phyloP scores from a whole-genome alignment of 2,797 vertebrate genomes.

The Dipus sagitta region DNA sequence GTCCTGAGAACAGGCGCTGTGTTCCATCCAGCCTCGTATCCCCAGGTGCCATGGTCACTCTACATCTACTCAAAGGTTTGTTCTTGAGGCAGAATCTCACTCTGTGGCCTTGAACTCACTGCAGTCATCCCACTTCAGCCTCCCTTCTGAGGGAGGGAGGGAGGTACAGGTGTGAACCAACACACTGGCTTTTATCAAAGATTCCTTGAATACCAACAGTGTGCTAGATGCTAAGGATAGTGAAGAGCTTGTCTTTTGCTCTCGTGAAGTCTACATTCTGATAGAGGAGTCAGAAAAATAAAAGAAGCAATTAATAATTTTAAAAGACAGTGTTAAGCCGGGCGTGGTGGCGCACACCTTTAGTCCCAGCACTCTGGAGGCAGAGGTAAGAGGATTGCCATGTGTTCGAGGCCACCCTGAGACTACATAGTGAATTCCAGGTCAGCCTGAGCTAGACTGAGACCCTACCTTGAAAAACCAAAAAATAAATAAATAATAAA shows the following conservation, averaged over 20 bases:
- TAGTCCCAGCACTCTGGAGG: no score
- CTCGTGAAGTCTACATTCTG: conserved; percentile 18
- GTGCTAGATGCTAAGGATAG: not conserved
- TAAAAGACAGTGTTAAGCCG: not conserved
- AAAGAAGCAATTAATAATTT: not conserved
- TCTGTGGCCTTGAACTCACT: not conserved
- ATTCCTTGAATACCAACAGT: not conserved
- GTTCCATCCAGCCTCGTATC: not conserved
- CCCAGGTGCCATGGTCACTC: not conserved
- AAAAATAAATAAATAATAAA: not conserved
- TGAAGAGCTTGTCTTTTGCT: not conserved
- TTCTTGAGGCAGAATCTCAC: not conserved
- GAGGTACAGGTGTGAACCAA: not conserved
- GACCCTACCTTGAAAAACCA: not conserved
- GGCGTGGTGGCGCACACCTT: no score
- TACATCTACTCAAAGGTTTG: not conserved
- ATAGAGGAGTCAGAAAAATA: conserved; percentile 13
- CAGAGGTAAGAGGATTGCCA: no score
- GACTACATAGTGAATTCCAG: no score
- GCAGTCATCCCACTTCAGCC: not conserved
- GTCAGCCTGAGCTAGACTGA: no score
- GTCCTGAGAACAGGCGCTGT: not conserved
- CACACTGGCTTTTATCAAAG: not conserved
- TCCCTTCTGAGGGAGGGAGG: not conserved
- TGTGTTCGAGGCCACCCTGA: no score